Evolutionary conservation across 2,888 invertebrate species (phyloP), one percentile per base, ranked within the genome.

Genomic region (Diadegma fenestrale): DNA sequence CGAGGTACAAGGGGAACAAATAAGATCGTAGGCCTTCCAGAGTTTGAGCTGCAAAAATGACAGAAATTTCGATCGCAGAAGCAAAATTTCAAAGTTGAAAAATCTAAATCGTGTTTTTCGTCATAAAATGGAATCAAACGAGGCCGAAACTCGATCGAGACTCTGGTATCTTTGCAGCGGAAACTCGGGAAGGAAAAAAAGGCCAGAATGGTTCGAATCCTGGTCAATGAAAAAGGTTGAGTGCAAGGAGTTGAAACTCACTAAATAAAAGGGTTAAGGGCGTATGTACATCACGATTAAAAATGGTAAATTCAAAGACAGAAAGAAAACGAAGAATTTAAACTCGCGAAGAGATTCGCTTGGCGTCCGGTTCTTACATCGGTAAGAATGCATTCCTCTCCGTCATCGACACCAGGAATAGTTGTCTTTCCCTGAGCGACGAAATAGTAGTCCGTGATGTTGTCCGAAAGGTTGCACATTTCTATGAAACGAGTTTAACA

Each of bases 381-480:
- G 92, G 97, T 97, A 93, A 96, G 94, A 87, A 90, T 90, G 95
- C 97, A 96, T 95, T 98, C 98, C 95, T 98, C 98, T 91, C 95
- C 96, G 95, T 99, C 99, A 94, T 99, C 98, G 93, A 99, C 96
- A 94, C 96, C 96, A 91, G 98, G 98, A 94, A 99, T 98, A 91
- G 97, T 97, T 90, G 96, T 97, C 95, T 98, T 98, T 95, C 99
- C 99, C 96, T 99, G 99, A 94, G 98, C 96, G 94, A 98, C 96
- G 96, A 97, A 98, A 95, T 96, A 95, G 96, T 98, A 99, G 94
- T 97, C 97, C 94, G 95, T 94, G 95, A 97, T 95, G 95, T 98
- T 96, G 94, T 97, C 95, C 94, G 96, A 95, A 93, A 98, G 96
- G 94, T 96, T 94, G 95, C 97, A 96, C 93, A 95, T 95, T 64